phyloP scores from a whole-genome alignment of 2,113 vertebrate genomes.

The Equus przewalskii region DNA sequence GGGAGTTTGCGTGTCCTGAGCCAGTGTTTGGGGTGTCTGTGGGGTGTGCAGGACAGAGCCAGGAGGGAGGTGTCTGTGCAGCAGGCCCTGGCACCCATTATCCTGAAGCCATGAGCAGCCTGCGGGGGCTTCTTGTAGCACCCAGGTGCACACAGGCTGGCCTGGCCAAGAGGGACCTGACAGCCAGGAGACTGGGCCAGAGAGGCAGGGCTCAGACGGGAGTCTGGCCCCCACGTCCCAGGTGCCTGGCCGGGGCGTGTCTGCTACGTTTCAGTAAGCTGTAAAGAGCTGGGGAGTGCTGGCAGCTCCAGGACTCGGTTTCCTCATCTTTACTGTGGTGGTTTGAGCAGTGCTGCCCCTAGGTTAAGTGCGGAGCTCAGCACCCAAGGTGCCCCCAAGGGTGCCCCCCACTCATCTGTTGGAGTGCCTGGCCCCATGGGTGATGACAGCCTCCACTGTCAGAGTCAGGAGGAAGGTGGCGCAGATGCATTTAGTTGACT shows the following conservation, averaged over 20 bases:
- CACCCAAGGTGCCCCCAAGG: fast-evolving
- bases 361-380: neutral
- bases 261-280: fast-evolving
- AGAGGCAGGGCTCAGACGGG: neutral
- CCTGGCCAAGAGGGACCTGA: fast-evolving
- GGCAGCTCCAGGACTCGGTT: fast-evolving
- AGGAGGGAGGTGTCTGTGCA: fast-evolving
- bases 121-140: neutral
- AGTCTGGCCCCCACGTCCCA: fast-evolving
- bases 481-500: fast-evolving
- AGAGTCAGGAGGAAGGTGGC: fast-evolving
- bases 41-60: neutral
- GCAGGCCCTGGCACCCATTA: fast-evolving
- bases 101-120: neutral
- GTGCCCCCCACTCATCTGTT: fast-evolving
- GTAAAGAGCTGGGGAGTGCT: neutral
- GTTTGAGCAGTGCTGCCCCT: too few species aligned
- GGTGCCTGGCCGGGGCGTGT: neutral
- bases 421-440: neutral
- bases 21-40: fast-evolving
- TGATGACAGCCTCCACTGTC: fast-evolving
- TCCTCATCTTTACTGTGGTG: fast-evolving
- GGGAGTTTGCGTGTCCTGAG: too few species aligned
- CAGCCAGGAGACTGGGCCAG: neutral
- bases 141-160: fast-evolving